Evolutionary conservation across 1,140 invertebrate genomes (phyloP).

Genomic region (Microplitis mediator): DNA sequence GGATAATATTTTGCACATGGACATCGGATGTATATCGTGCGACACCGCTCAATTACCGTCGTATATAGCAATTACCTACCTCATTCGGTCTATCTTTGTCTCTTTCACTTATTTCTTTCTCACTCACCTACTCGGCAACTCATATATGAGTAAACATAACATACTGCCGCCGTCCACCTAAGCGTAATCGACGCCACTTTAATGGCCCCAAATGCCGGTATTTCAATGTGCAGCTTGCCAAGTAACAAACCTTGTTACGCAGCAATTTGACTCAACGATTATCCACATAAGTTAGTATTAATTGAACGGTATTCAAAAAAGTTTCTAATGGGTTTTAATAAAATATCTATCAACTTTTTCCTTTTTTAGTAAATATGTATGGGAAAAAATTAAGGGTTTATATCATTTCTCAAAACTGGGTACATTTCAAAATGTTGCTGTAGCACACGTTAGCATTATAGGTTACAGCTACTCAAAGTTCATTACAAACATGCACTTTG

Average conservation of each 20-base stretch:
- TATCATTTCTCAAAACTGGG: no score
- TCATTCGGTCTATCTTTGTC: not conserved
- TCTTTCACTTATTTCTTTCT: not conserved
- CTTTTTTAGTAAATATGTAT: no score
- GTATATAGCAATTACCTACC: conserved; percentile 27
- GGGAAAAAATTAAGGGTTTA: no score
- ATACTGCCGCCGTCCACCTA: not conserved
- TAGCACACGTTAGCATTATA: no score
- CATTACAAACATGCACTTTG: not conserved
- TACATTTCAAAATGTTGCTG: no score
- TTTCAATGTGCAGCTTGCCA: conserved; percentile 31
- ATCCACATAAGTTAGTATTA: conserved; percentile 16
- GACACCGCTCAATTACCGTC: conserved; percentile 32
- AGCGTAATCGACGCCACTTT: conserved; percentile 31
- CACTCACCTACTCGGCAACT: no score
- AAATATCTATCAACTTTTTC: no score
- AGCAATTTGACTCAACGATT: conserved; percentile 31
- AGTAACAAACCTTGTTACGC: conserved; percentile 34
- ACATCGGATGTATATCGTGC: conserved; percentile 21
- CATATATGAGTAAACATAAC: no score
- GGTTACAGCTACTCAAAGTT: not conserved
- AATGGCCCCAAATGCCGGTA: conserved; percentile 31
- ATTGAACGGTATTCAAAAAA: not conserved
- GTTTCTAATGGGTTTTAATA: no score
- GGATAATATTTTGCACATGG: conserved; percentile 24